Evolutionary conservation across 2,888 invertebrate genomes (phyloP).

Genomic region (Cosmorhoe ocellata): DNA sequence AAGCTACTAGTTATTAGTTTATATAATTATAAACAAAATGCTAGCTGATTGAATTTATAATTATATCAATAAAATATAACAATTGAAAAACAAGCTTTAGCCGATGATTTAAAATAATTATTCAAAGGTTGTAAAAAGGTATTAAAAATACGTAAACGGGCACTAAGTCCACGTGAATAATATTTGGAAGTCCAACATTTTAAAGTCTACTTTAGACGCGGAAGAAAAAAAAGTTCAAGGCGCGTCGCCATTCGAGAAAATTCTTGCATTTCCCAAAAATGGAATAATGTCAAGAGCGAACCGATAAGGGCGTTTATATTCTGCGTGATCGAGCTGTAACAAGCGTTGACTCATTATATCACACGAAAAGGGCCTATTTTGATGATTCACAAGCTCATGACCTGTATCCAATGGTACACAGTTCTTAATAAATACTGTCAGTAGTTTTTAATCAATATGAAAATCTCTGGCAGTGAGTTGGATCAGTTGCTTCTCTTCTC

Average conservation of each 20-base stretch:
- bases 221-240: slow-evolving; percentile 60
- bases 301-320: slow-evolving; percentile 26
- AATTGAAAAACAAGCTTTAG: no score
- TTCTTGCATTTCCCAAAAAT: slow-evolving; percentile 68
- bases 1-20: no score
- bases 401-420: slow-evolving; percentile 8
- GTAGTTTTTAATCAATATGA: no score
- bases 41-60: no score
- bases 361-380: slow-evolving; percentile 14
- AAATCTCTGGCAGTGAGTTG: no score
- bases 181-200: neutral
- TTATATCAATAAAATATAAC: no score
- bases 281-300: slow-evolving; percentile 70
- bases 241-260: slow-evolving; percentile 47
- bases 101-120: no score
- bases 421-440: slow-evolving; percentile 2
- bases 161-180: neutral
- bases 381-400: slow-evolving; percentile 15
- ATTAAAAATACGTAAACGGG: no score
- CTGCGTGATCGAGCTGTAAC: slow-evolving; percentile 29
- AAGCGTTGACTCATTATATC: slow-evolving; percentile 31
- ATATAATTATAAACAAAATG: no score
- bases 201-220: slow-evolving; percentile 17
- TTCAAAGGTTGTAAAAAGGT: no score
- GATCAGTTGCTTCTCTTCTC: no score